Percentiles rank a stretch among this genome's conserved stretches.
These are phyloP conservation scores for Disparrhopalites patrizii DNA, from an alignment of 2,888 invertebrate species.

Conservation along the genomic window DNA sequence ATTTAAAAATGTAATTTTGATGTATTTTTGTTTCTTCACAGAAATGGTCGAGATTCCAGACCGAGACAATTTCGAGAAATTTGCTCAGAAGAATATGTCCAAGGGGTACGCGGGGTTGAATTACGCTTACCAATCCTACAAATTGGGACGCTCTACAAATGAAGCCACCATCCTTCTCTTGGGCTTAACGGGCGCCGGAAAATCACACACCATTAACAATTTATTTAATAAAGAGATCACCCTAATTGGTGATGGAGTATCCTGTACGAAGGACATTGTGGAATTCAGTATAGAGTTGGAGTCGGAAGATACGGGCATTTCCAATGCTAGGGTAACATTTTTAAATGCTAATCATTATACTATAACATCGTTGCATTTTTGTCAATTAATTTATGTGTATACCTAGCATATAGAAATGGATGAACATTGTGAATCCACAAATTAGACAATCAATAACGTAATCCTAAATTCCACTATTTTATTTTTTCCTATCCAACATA, in stretches of 20 bases:
- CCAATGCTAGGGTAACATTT: neutral
- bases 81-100: neutral
- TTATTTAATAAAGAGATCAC: neutral
- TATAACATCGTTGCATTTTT: too few relatives aligned
- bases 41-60: too few relatives aligned
- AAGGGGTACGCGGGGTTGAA: neutral
- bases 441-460: neutral
- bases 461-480: neutral
- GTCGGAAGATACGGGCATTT: neutral
- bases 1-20: too few relatives aligned
- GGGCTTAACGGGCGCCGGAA: neutral
- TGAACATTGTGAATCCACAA: neutral
- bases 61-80: neutral
- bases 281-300: neutral
- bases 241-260: neutral
- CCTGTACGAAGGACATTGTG: neutral
- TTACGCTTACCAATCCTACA: neutral
- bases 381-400: neutral
- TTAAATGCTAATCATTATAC: neutral
- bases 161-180: neutral
- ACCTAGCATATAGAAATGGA: neutral
- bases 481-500: too few relatives aligned
- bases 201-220: conserved; percentile 5
- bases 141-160: neutral
- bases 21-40: too few relatives aligned